Base-by-base conservation (phyloP, 1,140 invertebrate genomes). In the Patella vulgata region DNA sequence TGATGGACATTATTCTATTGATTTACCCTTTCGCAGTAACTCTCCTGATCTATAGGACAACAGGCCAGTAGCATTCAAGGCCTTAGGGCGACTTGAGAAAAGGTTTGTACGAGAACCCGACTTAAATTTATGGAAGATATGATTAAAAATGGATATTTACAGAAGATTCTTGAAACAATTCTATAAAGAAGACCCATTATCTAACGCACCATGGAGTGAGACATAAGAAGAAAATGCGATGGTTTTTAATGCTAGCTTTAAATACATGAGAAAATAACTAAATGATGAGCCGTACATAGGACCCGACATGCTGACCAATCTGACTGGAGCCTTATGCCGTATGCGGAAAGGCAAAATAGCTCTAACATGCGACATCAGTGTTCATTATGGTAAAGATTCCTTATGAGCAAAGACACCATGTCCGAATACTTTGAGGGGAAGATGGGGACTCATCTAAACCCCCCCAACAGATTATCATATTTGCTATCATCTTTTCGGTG, bases 281-380 rank as follows among this genome's bases (percentile, higher is more conserved):
- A 80, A 81, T 31, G 66, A 71, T 25, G 14, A 64, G 11, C 43
- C 75, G 11, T 33, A 77, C 3, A 48, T 60, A n/a, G 74, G 79
- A 0, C 75, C 77, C 0, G n/a, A n/a, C n/a, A n/a, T n/a, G n/a
- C n/a, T n/a, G n/a, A n/a, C n/a, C n/a, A n/a, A n/a, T n/a, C n/a
- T n/a, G n/a, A n/a, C n/a, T n/a, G 75, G 74, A 46, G 73, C 78
- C n/a, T 64, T 80, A 3, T 70, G 70, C 31, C 55, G 74, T 27
- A 78, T 81, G 48, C n/a, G n/a, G n/a, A n/a, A n/a, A 56, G 78
- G 1, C 6, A 68, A 21, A 44, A 61, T 9, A 46, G 8, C 4
- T 56, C 77, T 70, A 62, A 1, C 72, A 80, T 55, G 70, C 79
- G 3, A 61, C 68, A 39, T 17, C 27, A 0, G 79, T 80, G 78